Evolutionary conservation across 2,888 invertebrate species (phyloP), one percentile per base, ranked within the genome.

Genomic region (Drosophila subsilvestris): DNA sequence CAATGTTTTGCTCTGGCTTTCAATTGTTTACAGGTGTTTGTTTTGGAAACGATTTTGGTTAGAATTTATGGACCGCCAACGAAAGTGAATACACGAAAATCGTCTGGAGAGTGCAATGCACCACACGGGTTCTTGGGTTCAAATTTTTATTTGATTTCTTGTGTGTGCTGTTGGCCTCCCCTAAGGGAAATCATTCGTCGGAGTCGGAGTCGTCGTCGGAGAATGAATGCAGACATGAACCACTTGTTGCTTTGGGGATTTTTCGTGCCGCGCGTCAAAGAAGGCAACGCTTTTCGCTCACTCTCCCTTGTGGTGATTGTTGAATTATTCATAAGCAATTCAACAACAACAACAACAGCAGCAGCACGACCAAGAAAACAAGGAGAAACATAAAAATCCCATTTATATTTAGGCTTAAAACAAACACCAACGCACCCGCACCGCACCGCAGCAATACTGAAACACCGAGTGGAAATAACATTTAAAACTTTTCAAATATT

Each of bases 11-110:
- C 29, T 32, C 29, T 32, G 25, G 18, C 63, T 51, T 77, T 80
- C 80, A 68, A 79, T 75, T 63, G 77, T 73, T 86, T 88, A 86
- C 85, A 86, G 86, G 89, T 86, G 86, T 86, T 87, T 85, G 78
- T 82, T 87, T 74, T 80, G 80, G 72, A 51, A 53, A 56, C 58
- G 14, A 70, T 67, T 63, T 50, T 37, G 17, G 48, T 55, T 58
- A 54, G 48, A 50, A 48, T 57, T 74, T 62, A 53, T 45, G 63
- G 37, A 56, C 48, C 50, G 49, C 43, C 42, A 14, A 50, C 8
- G 44, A 51, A 37, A 9, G 12, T 42, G 14, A 18, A 49, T 43
- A 22, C 7, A n/a, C 22, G 14, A 42, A 14, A 20, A 37, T 27
- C 17, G 25, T n/a, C n/a, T 37, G 18, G 32, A 20, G 57, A 54